These are phyloP conservation scores for Brachionus plicatilis DNA, from an alignment of 1,140 invertebrate species.

Conservation along the genomic window DNA sequence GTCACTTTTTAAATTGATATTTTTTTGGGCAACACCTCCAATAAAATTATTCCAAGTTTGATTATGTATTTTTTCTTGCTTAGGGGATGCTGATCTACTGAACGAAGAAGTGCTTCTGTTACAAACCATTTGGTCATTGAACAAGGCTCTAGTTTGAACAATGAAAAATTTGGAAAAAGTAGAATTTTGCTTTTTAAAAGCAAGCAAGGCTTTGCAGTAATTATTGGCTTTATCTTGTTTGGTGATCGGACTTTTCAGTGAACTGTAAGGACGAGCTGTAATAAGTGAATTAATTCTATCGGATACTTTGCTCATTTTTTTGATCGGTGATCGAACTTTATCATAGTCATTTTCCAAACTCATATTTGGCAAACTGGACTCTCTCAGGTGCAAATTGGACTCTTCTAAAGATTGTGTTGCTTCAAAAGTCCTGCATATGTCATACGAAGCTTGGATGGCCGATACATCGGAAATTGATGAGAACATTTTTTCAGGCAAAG, in stretches of 20 bases:
- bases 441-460: background rate
- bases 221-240: conserved; percentile 2
- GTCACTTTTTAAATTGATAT: background rate
- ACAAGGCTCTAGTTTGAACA: background rate
- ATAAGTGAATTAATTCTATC: background rate
- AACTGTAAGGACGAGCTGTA: background rate
- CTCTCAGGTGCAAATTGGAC: background rate
- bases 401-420: background rate
- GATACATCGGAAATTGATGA: background rate
- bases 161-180: conserved; percentile 19
- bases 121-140: background rate
- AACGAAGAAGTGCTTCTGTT: background rate
- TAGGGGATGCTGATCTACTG: background rate
- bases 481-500: conserved; percentile 14
- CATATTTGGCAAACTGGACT: background rate
- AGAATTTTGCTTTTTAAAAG: conserved; percentile 7
- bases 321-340: background rate
- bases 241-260: background rate
- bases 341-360: background rate
- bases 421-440: background rate
- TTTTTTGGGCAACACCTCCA: background rate
- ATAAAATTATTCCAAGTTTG: background rate
- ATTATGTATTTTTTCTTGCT: background rate
- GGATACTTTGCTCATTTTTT: background rate
- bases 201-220: background rate